phyloP scores from a whole-genome alignment of 2,797 vertebrate genomes.

The Denticeps clupeoides region DNA sequence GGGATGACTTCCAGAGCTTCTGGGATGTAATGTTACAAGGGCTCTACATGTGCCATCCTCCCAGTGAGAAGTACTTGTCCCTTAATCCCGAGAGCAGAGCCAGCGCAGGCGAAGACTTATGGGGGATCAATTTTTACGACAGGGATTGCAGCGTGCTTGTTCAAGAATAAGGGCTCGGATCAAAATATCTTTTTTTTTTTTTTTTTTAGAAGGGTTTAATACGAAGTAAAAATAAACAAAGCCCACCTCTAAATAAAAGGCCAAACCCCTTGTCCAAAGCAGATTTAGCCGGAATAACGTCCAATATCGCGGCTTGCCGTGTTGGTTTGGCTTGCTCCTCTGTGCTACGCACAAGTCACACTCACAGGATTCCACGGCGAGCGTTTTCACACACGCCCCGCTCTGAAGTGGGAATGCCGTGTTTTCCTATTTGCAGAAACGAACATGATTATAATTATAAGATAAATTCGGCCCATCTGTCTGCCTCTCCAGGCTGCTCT shows the following conservation, averaged over 20 bases:
- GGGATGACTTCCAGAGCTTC: constrained; percentile 58
- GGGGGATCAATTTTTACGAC: constrained; percentile 41
- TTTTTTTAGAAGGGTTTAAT: constrained; percentile 17
- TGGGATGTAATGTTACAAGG: constrained; percentile 50
- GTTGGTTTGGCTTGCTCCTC: too few species aligned
- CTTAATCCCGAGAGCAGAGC: constrained; percentile 56
- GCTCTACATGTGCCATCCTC: constrained; percentile 37
- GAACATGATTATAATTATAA: constrained; percentile 49
- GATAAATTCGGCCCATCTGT: constrained; percentile 57
- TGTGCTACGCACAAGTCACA: too few species aligned
- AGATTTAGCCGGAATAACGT: constrained; percentile 1
- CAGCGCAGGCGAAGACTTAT: constrained; percentile 49
- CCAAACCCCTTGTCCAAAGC: constrained; percentile 32
- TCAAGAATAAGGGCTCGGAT: constrained; percentile 15
- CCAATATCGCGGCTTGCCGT: not conserved
- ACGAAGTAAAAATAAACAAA: constrained; percentile 9
- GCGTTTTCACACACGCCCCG: not conserved
- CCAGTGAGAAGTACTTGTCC: constrained; percentile 25
- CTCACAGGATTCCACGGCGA: too few species aligned
- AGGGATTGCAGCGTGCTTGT: constrained; percentile 31
- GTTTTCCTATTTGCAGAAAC: constrained; percentile 30
- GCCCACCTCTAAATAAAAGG: constrained; percentile 7
- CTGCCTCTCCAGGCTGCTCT: constrained; percentile 36
- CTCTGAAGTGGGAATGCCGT: constrained; percentile 26
- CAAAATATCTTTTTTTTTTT: constrained; percentile 20